phyloP scores from a whole-genome alignment of 2,888 invertebrate genomes.

The Calliphora vomitoria region DNA sequence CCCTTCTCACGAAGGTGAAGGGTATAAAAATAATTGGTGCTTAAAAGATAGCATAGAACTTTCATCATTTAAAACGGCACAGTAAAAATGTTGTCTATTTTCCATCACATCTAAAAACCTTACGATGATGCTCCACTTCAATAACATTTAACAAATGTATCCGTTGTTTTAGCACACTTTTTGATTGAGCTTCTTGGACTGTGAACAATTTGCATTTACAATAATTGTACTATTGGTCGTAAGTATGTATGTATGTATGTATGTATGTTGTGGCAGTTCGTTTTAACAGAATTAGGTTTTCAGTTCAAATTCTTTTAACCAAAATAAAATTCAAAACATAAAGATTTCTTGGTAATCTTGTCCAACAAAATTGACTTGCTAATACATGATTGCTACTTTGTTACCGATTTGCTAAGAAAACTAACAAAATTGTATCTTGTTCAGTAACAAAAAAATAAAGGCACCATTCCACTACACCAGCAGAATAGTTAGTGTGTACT shows the following conservation, averaged over 20 bases:
- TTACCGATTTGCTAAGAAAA: slow-evolving; percentile 71
- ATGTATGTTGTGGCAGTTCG: neutral
- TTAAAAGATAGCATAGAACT: no score
- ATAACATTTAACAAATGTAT: slow-evolving; percentile 9
- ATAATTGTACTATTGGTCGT: slow-evolving; percentile 43
- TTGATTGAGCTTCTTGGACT: neutral
- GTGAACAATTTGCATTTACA: slow-evolving; percentile 48
- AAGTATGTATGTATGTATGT: neutral
- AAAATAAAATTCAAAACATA: slow-evolving; percentile 63
- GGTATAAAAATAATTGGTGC: no score
- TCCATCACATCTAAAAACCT: neutral
- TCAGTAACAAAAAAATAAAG: neutral
- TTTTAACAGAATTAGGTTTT: slow-evolving; percentile 69
- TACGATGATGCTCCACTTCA: neutral
- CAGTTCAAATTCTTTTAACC: slow-evolving; percentile 71
- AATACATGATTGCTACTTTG: slow-evolving; percentile 74
- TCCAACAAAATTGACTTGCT: slow-evolving; percentile 72
- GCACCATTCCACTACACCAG: neutral
- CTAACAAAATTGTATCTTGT: slow-evolving; percentile 44
- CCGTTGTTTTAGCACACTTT: slow-evolving; percentile 15
- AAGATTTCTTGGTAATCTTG: slow-evolving; percentile 61
- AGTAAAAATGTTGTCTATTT: neutral
- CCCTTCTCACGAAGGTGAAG: no score
- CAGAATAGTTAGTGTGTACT: neutral
- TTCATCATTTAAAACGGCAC: no score